Base-by-base conservation (phyloP, 2,888 invertebrate genomes). In the Sepioteuthis lessoniana region DNA sequence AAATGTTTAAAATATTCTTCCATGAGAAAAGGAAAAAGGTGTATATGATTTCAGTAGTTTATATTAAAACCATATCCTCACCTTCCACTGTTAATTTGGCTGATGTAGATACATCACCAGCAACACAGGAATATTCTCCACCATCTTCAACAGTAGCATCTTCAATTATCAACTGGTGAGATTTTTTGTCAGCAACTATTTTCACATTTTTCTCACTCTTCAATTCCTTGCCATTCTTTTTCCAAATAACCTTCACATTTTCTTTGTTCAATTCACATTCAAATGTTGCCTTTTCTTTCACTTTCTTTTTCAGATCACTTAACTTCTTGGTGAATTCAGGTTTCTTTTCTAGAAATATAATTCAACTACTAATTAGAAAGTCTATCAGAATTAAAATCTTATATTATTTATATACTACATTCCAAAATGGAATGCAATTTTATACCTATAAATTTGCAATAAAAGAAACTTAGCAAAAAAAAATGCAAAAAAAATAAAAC, bases 261-360 rank as follows among this genome's bases (percentile, higher is more conserved):
- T 99, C 99, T 97, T 99, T 99, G n/a, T 99, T 99, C n/a, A 99
- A 97, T 97, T 99, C 99, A 95, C 99, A 98, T 96, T 99, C 98
- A 97, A 99, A 99, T 50, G 98, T 98, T 1, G 46, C 91, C n/a
- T 91, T 91, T 91, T 91, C 91, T 46, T 42, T 91, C 31, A 42
- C 42, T 16, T 91, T 91, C 91, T 42, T 46, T 91, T 91, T 91
- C 38, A 91, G 10, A 91, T 91, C 46, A 28, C 25, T 16, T 16
- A 91, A 91, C 21, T 91, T 91, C 91, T 91, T 91, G 10, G 91
- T 91, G 46, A 91, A 91, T 91, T 91, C 91, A 38, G 91, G 91
- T 91, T 91, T 91, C 46, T 35, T 31, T 38, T 91, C 91, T 91
- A 76, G n/a, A 76, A 76, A 76, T 76, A 76, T 3, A 76, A n/a